These are phyloP conservation scores for Chaetodon trifasciatus DNA, from an alignment of 2,797 vertebrate species.

Conservation along the genomic window DNA sequence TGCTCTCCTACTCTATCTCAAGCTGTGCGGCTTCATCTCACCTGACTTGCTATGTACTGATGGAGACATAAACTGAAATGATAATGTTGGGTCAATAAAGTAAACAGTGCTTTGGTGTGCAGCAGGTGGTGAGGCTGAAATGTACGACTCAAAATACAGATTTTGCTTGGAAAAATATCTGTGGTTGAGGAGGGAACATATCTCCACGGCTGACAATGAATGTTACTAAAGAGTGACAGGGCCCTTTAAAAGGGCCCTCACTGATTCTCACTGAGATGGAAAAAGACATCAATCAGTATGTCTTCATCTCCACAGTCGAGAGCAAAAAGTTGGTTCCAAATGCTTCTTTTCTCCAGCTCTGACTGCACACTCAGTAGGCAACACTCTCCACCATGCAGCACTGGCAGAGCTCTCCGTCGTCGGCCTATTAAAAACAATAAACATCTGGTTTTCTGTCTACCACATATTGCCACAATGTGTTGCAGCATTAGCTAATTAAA, in stretches of 20 bases:
- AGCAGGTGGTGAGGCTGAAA: not conserved
- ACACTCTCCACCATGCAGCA: constrained; percentile 39
- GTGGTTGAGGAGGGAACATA: not conserved
- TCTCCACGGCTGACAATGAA: not conserved
- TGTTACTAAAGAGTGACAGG: not conserved
- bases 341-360: constrained; percentile 24
- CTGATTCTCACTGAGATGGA: constrained; percentile 20
- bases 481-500: constrained; percentile 77
- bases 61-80: not conserved
- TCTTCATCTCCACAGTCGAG: constrained; percentile 17
- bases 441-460: constrained; percentile 75
- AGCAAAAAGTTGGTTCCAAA: constrained; percentile 23
- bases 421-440: constrained; percentile 77
- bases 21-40: not conserved
- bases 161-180: constrained; percentile 1
- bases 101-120: not conserved
- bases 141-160: not conserved
- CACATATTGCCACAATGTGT: constrained; percentile 76
- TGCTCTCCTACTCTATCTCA: not conserved
- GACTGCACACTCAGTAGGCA: constrained; percentile 53
- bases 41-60: not conserved
- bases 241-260: not conserved
- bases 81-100: not conserved
- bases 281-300: constrained; percentile 25
- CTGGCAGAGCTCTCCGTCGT: constrained; percentile 59